A percentile compares a stretch with the other conserved stretches of the same genome.
Evolutionary conservation across 1,140 invertebrate species (phyloP).

Genomic region (Drosophila azteca): DNA sequence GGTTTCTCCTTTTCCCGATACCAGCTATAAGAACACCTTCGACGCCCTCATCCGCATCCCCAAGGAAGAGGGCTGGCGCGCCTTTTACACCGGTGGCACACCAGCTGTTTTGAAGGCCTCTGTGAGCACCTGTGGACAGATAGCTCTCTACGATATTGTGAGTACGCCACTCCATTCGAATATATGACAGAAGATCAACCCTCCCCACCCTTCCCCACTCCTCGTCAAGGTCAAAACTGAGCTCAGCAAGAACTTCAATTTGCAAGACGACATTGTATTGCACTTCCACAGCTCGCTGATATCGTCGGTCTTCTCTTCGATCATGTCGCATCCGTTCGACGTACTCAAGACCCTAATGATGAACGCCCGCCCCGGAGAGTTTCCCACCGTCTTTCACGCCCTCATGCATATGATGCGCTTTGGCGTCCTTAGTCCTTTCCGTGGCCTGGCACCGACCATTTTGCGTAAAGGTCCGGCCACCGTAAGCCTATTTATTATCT

Average conservation of each 20-base stretch:
- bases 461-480: not conserved
- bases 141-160: conserved; percentile 95
- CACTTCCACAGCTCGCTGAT: conserved; percentile 40
- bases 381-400: conserved; percentile 3
- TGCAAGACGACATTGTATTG: conserved; percentile 20
- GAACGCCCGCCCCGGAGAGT: conserved; percentile 37
- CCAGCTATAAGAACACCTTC: conserved; percentile 96
- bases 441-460: conserved; percentile 42
- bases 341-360: conserved; percentile 55
- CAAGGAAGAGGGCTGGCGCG: conserved; percentile 91
- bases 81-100: conserved; percentile 93
- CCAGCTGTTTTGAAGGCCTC: conserved; percentile 95
- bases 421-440: conserved; percentile 26
- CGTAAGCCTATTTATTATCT: conserved; percentile 35
- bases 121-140: conserved; percentile 97
- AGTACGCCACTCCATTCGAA: not conserved
- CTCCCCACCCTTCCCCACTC: not conserved
- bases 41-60: conserved; percentile 94
- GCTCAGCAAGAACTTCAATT: conserved; percentile 3
- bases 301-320: conserved; percentile 34
- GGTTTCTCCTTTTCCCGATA: not conserved
- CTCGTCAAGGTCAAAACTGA: conserved; percentile 18
- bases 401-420: conserved; percentile 42
- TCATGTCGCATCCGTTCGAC: conserved; percentile 49
- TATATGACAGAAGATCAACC: too few relatives aligned